A percentile compares a stretch with the other conserved stretches of the same genome.
These are phyloP conservation scores for Lemur catta DNA, from an alignment of 2,797 vertebrate species.

Conservation along the genomic window DNA sequence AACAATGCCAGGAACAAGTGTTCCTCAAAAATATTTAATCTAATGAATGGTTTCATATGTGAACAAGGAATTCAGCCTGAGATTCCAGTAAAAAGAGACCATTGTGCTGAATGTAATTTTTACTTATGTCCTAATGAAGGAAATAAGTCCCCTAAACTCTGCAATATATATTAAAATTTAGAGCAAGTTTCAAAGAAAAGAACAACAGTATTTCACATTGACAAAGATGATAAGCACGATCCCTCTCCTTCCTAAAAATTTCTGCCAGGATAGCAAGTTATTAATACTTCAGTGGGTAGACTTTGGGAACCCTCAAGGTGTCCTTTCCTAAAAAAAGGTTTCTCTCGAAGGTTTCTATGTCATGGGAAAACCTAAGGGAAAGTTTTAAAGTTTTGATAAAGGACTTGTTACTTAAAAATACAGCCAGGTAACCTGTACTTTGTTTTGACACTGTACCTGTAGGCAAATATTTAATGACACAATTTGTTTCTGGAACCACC, in stretches of 20 bases:
- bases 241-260: not conserved
- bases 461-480: not conserved
- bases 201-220: not conserved
- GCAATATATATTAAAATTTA: not conserved
- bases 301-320: not conserved
- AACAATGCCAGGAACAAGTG: not conserved
- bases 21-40: not conserved
- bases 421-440: not conserved
- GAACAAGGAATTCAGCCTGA: not conserved
- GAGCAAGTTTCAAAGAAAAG: not conserved
- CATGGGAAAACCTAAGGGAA: not conserved
- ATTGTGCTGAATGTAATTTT: not conserved
- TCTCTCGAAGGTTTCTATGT: not conserved
- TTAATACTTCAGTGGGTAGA: not conserved
- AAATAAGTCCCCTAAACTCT: not conserved
- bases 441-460: not conserved
- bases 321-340: not conserved
- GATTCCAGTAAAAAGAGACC: not conserved
- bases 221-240: not conserved
- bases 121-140: not conserved
- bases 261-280: not conserved
- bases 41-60: not conserved
- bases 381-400: constrained; percentile 10
- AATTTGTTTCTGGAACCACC: constrained; percentile 1
- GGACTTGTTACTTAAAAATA: not conserved